Percentiles rank a stretch among this genome's conserved stretches.
phyloP scores from a whole-genome alignment of 2,888 invertebrate genomes.

The Siphonodentalium dalli region DNA sequence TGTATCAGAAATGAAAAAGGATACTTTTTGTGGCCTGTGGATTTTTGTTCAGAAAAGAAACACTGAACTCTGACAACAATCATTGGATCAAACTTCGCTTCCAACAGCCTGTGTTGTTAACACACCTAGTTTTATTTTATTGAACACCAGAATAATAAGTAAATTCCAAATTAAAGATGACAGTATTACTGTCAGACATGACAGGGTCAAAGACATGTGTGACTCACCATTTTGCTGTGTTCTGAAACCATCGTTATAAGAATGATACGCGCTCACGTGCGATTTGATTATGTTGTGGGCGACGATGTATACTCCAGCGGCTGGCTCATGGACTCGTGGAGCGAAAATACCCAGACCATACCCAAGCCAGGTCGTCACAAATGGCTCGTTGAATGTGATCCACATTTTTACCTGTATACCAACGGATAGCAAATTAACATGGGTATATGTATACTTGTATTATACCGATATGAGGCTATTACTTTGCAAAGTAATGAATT shows the following conservation, averaged over 20 bases:
- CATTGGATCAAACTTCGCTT: too few species aligned
- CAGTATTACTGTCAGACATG: not conserved
- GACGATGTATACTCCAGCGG: constrained; percentile 70
- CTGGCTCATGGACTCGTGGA: constrained; percentile 36
- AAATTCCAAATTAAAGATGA: too few species aligned
- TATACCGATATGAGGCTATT: too few species aligned
- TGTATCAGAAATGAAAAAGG: too few species aligned
- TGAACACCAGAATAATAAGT: constrained; percentile 9
- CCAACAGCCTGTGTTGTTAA: too few species aligned
- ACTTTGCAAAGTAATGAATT: too few species aligned
- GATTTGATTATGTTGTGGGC: constrained; percentile 73
- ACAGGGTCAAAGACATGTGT: not conserved
- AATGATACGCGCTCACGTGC: constrained; percentile 73
- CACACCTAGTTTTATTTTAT: too few species aligned
- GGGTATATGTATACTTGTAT: too few species aligned
- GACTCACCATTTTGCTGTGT: constrained; percentile 30
- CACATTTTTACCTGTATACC: constrained; percentile 70
- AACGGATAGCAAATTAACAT: not conserved
- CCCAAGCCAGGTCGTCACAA: constrained; percentile 40
- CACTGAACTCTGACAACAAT: too few species aligned
- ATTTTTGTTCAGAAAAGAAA: too few species aligned
- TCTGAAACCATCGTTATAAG: constrained; percentile 54
- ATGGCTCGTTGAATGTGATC: constrained; percentile 82
- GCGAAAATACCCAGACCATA: constrained; percentile 44
- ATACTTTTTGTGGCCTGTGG: too few species aligned